A percentile compares a stretch with the other conserved stretches of the same genome.
phyloP scores from a whole-genome alignment of 2,888 invertebrate genomes.

The Chaetoderma sp. region DNA sequence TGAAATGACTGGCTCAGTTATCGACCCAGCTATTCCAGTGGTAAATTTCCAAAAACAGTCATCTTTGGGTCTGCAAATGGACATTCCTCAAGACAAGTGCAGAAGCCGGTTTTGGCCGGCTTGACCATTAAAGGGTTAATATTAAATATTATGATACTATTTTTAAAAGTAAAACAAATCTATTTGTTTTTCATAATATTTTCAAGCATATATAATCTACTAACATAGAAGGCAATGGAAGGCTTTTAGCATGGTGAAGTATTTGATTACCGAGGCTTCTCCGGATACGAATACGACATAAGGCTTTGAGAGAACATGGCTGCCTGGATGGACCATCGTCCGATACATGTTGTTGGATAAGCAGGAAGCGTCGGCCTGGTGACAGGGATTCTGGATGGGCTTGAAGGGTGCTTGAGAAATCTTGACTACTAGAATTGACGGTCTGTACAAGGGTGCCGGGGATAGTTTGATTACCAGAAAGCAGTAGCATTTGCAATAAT shows the following conservation, averaged over 20 bases:
- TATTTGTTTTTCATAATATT: too few species aligned
- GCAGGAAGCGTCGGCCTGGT: not conserved
- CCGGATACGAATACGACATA: slow-evolving; percentile 41
- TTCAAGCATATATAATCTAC: too few species aligned
- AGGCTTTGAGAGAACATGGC: slow-evolving; percentile 37
- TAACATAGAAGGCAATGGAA: not conserved
- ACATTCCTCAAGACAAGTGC: too few species aligned
- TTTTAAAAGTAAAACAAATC: too few species aligned
- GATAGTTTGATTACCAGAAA: slow-evolving; percentile 41
- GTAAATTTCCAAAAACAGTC: too few species aligned
- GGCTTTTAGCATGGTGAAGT: not conserved
- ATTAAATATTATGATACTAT: too few species aligned
- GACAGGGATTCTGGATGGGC: not conserved
- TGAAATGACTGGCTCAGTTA: too few species aligned
- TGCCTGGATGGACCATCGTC: slow-evolving; percentile 33
- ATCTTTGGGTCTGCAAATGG: too few species aligned
- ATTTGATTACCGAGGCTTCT: slow-evolving; percentile 31
- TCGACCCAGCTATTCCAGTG: too few species aligned
- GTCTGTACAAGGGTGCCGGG: slow-evolving; percentile 27
- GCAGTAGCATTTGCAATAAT: slow-evolving; percentile 39
- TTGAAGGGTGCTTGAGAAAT: not conserved
- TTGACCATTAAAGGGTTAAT: too few species aligned
- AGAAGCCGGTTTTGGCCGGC: too few species aligned
- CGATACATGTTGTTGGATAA: slow-evolving; percentile 36
- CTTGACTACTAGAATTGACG: not conserved